Conservation (phyloP, 2,113 vertebrate genomes). For the Plecturocebus donacophilus region DNA sequence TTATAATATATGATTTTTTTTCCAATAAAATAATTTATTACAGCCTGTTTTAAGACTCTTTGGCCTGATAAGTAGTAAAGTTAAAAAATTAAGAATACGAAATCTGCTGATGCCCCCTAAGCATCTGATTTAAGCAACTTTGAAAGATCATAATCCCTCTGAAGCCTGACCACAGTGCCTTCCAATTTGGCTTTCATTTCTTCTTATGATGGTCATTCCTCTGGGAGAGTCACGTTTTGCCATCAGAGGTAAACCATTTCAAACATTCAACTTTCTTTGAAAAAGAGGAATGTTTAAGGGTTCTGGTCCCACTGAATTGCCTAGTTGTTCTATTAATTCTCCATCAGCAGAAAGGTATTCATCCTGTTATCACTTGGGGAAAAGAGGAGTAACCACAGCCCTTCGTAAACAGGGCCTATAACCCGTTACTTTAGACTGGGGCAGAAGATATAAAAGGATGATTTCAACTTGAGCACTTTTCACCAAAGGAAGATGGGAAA, state of each 20-base stretch:
- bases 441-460: neutral
- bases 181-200: fast-evolving
- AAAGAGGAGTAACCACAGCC: neutral
- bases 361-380: neutral
- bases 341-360: neutral
- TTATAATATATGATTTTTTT: conserved; percentile 39
- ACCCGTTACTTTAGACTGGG: neutral
- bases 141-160: neutral
- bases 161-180: neutral
- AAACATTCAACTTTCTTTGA: neutral
- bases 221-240: neutral
- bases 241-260: neutral
- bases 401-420: neutral
- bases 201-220: neutral
- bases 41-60: conserved; percentile 10
- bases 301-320: neutral
- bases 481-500: neutral
- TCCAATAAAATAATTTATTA: conserved; percentile 13
- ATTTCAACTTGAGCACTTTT: neutral
- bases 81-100: neutral
- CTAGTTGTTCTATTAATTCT: neutral
- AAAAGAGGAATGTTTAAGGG: neutral
- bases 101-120: neutral
- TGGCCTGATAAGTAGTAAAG: neutral
- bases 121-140: neutral